Percentiles rank a stretch among this genome's conserved stretches.
Conservation (phyloP, 2,797 vertebrate species). For the Coilia nasus region DNA sequence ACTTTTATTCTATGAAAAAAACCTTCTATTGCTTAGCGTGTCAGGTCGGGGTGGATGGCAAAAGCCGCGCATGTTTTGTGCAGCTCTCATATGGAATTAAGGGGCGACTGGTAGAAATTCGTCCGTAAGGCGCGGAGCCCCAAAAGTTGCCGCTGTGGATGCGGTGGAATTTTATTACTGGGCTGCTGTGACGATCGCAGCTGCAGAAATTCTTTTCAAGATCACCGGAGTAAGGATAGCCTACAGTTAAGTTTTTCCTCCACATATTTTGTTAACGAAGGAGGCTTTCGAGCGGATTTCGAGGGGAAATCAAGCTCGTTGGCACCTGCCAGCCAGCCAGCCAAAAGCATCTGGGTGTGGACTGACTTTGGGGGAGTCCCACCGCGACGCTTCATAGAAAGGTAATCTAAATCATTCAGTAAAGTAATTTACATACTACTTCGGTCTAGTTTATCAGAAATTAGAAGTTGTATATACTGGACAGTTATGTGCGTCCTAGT, state of each 20-base stretch:
- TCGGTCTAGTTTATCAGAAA: neutral
- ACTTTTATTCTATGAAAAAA: neutral
- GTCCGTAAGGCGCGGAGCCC: slow-evolving; percentile 47
- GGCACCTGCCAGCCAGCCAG: slow-evolving; percentile 1
- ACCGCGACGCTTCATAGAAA: neutral
- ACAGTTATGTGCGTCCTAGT: neutral
- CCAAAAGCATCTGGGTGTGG: slow-evolving; percentile 12
- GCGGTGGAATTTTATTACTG: slow-evolving; percentile 46
- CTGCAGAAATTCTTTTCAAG: slow-evolving; percentile 40
- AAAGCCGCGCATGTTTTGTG: neutral
- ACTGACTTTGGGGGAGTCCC: slow-evolving; percentile 31
- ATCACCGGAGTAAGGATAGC: slow-evolving; percentile 43
- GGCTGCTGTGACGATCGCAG: neutral
- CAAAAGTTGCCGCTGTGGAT: slow-evolving; percentile 64
- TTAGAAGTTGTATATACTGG: neutral
- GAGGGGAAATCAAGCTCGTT: slow-evolving; percentile 3
- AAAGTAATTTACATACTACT: neutral
- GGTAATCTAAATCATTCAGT: neutral
- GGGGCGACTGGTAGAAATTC: slow-evolving; percentile 40
- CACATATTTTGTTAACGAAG: neutral
- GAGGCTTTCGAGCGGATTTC: slow-evolving; percentile 14
- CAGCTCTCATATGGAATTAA: slow-evolving; percentile 46
- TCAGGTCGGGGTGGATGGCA: neutral
- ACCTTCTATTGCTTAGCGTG: neutral
- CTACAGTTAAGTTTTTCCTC: slow-evolving; percentile 17